Conservation (phyloP, 2,888 invertebrate genomes). For the Pristionchus mayeri region DNA sequence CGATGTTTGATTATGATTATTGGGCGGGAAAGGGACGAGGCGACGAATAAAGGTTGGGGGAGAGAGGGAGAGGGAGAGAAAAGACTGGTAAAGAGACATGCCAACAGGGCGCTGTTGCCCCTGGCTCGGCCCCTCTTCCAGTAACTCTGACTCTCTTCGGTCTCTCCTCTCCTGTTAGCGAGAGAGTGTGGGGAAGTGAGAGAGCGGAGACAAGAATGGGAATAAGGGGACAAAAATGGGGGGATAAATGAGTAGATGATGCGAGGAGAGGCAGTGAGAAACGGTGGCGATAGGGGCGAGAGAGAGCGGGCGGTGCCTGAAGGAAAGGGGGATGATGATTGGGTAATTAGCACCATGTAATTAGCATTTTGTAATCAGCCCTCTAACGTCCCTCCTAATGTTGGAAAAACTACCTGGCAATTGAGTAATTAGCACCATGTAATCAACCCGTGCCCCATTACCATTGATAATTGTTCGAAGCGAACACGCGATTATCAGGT, state of each 20-base stretch:
- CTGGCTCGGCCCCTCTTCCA: background rate
- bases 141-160: background rate
- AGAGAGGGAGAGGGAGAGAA: background rate
- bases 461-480: too few species aligned
- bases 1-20: background rate
- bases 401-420: too few species aligned
- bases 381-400: background rate
- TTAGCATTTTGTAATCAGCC: background rate
- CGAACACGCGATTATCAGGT: too few species aligned
- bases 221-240: background rate
- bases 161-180: background rate
- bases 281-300: too few species aligned
- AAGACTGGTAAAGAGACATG: background rate
- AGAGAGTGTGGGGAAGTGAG: too few species aligned
- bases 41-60: conserved; percentile 3
- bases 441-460: too few species aligned
- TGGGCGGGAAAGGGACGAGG: background rate
- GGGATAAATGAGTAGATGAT: background rate
- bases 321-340: background rate
- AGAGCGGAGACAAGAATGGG: background rate
- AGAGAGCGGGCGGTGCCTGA: background rate
- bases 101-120: background rate
- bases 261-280: background rate
- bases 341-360: background rate
- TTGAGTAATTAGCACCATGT: too few species aligned